Evolutionary conservation across 2,888 invertebrate species (phyloP), one percentile per base, ranked within the genome.

Genomic region (Coleophora deauratella): DNA sequence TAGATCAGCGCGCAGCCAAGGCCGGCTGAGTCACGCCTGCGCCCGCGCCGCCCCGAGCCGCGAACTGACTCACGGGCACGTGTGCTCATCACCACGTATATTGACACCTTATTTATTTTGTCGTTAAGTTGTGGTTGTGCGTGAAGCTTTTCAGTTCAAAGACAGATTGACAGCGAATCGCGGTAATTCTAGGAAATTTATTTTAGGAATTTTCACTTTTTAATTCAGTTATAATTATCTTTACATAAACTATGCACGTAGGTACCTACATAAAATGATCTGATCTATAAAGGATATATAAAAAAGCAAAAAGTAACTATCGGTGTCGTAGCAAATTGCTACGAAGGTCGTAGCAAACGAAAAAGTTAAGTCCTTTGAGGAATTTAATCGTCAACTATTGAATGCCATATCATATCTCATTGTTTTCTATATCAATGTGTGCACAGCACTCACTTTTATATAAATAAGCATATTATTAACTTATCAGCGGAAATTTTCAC

Each of bases 21-120:
- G 84, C 65, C 78, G 68, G 40, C 54, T 84, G 85, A 84, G 59
- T 85, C 82, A 84, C 72, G 72, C 60, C 54, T 61, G 52, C 62
- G 61, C 58, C 61, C 21, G 3, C 3, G 61, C 61, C 65, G 61
- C 70, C 58, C 54, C 60, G 69, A 67, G 62, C 67, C 60, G 59
- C 59, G 59, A 68, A 70, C 52, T 67, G 66, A 72, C 60, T 70
- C 70, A 73, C 63, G 66, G 66, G 67, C 70, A 73, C 63, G 66
- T 66, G 67, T 67, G 62, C 55, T 48, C 54, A 47, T 49, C 37
- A 40, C 39, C 30, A 45, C 48, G 50, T 51, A 31, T 33, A 41
- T 37, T 33, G 30, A 35, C 13, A 27, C 21, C 27, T 32, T 32
- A 27, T 21, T 21, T 21, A 21, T 21, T 21, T 4, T 21, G 6